These are phyloP conservation scores for Epinephelus awoara DNA, from an alignment of 2,797 vertebrate genomes.

Conservation along the genomic window DNA sequence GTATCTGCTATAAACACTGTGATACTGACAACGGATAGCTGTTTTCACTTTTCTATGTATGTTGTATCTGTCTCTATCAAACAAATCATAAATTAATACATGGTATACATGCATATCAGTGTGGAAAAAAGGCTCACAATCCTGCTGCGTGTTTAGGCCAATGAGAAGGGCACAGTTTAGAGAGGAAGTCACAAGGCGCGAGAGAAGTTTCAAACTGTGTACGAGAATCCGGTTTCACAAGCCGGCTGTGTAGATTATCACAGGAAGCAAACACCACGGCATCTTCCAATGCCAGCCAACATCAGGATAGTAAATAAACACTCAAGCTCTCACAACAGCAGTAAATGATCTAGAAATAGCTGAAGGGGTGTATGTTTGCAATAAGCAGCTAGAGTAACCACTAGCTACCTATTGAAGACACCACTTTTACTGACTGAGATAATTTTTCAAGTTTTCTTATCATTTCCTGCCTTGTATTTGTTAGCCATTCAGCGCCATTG, in stretches of 20 bases:
- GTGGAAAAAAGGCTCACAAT: background rate
- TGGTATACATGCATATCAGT: background rate
- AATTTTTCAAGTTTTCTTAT: constrained; percentile 8
- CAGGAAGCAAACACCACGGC: constrained; percentile 80
- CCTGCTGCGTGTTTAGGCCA: constrained; percentile 2
- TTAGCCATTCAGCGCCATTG: background rate
- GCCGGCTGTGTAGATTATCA: constrained; percentile 79
- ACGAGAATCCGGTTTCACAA: constrained; percentile 74
- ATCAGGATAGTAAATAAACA: constrained; percentile 78
- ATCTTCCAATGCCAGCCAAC: constrained; percentile 70
- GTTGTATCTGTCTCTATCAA: too few relatives aligned
- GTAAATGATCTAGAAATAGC: constrained; percentile 72
- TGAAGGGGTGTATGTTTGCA: constrained; percentile 53
- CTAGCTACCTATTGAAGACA: constrained; percentile 20
- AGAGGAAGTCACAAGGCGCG: constrained; percentile 58
- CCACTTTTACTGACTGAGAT: constrained; percentile 17
- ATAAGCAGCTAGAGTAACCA: constrained; percentile 36
- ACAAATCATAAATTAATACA: too few relatives aligned
- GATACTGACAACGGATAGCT: too few relatives aligned
- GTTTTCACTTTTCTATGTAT: too few relatives aligned
- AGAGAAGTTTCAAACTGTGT: constrained; percentile 60
- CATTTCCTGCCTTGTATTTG: background rate
- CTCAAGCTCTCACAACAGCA: constrained; percentile 69
- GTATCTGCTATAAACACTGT: too few relatives aligned
- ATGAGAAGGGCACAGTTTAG: constrained; percentile 53